phyloP scores from a whole-genome alignment of 2,113 vertebrate species.

The Callionymus lyra region DNA sequence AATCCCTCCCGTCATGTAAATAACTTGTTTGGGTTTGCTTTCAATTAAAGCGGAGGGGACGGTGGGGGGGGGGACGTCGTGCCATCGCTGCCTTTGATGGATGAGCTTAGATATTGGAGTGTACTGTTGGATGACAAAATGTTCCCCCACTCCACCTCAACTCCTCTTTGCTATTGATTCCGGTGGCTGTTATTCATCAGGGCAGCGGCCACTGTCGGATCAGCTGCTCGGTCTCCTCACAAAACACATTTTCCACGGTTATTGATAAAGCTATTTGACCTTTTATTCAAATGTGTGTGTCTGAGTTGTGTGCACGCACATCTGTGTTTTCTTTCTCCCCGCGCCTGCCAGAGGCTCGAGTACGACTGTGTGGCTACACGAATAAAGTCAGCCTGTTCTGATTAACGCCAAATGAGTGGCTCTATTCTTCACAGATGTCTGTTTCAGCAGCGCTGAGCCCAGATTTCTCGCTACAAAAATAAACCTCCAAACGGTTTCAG shows the following conservation, averaged over 20 bases:
- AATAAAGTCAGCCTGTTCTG: conserved; percentile 63
- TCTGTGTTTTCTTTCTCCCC: conserved; percentile 60
- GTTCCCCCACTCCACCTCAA: conserved; percentile 68
- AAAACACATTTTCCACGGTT: conserved; percentile 65
- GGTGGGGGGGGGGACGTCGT: conserved; percentile 56
- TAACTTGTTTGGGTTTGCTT: conserved; percentile 71
- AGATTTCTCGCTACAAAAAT: conserved; percentile 57
- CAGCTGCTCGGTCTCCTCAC: conserved; percentile 58
- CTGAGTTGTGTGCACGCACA: conserved; percentile 28
- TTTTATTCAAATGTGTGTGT: conserved; percentile 59
- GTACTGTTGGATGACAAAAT: conserved; percentile 71
- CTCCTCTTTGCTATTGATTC: conserved; percentile 71
- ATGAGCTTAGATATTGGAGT: conserved; percentile 72
- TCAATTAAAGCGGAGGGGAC: conserved; percentile 72
- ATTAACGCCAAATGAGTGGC: conserved; percentile 65
- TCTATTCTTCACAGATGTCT: conserved; percentile 69
- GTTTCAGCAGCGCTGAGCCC: conserved; percentile 44
- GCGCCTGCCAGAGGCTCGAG: conserved; percentile 54
- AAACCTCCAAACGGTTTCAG: conserved; percentile 56
- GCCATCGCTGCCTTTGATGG: conserved; percentile 66
- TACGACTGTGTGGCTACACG: conserved; percentile 55
- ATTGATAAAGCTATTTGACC: conserved; percentile 71
- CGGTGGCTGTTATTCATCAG: conserved; percentile 67
- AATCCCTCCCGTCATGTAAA: conserved; percentile 71
- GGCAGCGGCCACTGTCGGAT: conserved; percentile 64